Base-by-base conservation (phyloP, 2,797 vertebrate genomes). In the Gymnocypris eckloni region DNA sequence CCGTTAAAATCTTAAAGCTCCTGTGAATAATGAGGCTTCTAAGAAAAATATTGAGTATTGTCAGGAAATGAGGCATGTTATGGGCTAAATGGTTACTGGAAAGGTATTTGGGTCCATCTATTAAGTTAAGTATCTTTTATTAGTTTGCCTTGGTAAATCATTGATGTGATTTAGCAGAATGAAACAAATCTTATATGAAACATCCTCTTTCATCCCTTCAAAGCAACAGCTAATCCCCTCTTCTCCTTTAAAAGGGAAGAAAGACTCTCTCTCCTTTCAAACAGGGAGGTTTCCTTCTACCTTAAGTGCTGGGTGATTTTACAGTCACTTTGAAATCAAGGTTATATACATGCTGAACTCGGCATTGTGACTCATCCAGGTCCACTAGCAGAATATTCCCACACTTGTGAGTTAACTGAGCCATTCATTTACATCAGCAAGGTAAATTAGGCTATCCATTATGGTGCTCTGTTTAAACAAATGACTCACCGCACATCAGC, bases 381-480 rank as follows among this genome's bases (percentile, higher is more conserved):
- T 84, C 41, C 25, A 61, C 52, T 71, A 41, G 11, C 33, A 33
- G 52, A 64, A 85, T 33, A 73, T 85, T 75, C 59, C 71, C 70
- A 83, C 85, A 82, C 43, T 75, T 33, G 11, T 37, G 28, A 48
- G 43, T 50, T 85, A 89, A 88, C 70, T 56, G 45, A 79, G 43
- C 83, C 73, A 82, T 89, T 88, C 80, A 75, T 89, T 87, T 86
- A 85, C 79, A 83, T 67, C 76, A 80, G 73, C 39, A 71, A 80
- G 73, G 76, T 70, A 87, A 87, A 89, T 88, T 85, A 80, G 75
- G 59, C 79, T 76, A 85, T 87, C 81, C 70, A 85, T 88, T 88
- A 81, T 25, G 10, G 33, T 28, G 67, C 69, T 79, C 67, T 82
- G 41, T 85, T 75, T 20, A 89, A 89, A 85, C 61, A 82, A 54